Percentiles rank a stretch among this genome's conserved stretches.
phyloP scores from a whole-genome alignment of 1,140 invertebrate species.

The Hormaphis cornu region DNA sequence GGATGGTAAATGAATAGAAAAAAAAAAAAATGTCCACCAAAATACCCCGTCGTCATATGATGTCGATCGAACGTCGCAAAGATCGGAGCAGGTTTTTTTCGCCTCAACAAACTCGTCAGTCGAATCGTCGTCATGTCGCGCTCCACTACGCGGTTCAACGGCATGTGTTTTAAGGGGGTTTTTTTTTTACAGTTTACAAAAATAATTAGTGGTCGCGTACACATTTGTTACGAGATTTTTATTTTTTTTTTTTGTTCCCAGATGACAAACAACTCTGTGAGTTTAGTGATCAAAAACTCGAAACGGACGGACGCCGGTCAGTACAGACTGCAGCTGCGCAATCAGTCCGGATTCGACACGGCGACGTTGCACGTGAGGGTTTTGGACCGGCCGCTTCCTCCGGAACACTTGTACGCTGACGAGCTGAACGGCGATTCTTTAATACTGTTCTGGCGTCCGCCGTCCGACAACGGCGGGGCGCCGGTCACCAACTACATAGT shows the following conservation, averaged over 20 bases:
- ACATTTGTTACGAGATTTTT: too few species aligned
- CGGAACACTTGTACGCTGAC: slow-evolving; percentile 76
- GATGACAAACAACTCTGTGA: slow-evolving; percentile 74
- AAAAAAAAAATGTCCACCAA: too few species aligned
- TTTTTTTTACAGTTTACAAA: too few species aligned
- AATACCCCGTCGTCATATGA: too few species aligned
- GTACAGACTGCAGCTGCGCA: slow-evolving; percentile 86
- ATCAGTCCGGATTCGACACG: slow-evolving; percentile 88
- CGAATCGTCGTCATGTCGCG: too few species aligned
- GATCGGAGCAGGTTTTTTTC: too few species aligned
- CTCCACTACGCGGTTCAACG: too few species aligned
- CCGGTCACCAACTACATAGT: slow-evolving; percentile 94
- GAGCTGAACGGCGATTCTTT: slow-evolving; percentile 93
- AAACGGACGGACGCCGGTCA: slow-evolving; percentile 82
- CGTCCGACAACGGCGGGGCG: slow-evolving; percentile 89
- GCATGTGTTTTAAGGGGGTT: too few species aligned
- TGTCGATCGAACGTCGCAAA: too few species aligned
- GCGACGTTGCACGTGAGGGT: slow-evolving; percentile 89
- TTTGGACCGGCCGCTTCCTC: slow-evolving; percentile 78
- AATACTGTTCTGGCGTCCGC: slow-evolving; percentile 91
- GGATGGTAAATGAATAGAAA: too few species aligned
- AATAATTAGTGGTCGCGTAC: too few species aligned
- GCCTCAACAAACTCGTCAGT: too few species aligned
- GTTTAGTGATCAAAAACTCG: slow-evolving; percentile 84
- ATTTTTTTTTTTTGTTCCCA: slow-evolving; percentile 42